A percentile compares a stretch with the other conserved stretches of the same genome.
Evolutionary conservation across 1,140 invertebrate species (phyloP).

Genomic region (Oscheius sp.): DNA sequence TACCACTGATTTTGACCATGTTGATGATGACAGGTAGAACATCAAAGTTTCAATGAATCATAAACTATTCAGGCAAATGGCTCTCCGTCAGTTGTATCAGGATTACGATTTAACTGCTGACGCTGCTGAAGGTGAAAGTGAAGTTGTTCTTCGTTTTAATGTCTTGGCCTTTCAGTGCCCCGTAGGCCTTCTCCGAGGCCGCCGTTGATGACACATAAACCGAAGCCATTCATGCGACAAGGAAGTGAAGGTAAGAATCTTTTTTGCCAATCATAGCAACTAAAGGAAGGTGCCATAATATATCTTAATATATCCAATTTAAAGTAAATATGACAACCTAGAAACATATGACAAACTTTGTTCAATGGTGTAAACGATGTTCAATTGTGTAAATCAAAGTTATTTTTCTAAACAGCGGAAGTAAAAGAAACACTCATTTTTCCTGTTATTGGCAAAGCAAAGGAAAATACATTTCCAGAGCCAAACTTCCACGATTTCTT

Average conservation of each 20-base stretch:
- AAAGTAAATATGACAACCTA: too few relatives aligned
- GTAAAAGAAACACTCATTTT: too few relatives aligned
- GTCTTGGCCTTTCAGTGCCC: neutral
- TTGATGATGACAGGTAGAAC: constrained; percentile 4
- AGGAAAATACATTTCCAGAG: too few relatives aligned
- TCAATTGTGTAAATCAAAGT: too few relatives aligned
- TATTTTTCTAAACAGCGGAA: too few relatives aligned
- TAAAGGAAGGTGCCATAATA: too few relatives aligned
- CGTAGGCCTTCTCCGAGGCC: neutral
- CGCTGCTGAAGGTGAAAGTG: neutral
- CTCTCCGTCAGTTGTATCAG: neutral
- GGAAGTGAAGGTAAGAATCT: neutral
- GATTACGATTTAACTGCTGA: neutral
- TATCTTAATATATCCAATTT: neutral
- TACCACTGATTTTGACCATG: neutral
- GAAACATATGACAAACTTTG: too few relatives aligned
- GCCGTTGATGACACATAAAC: too few relatives aligned
- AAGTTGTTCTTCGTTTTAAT: neutral
- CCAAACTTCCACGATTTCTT: too few relatives aligned
- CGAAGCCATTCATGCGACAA: neutral
- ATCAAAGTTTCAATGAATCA: neutral
- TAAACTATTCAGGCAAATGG: neutral
- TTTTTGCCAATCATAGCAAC: neutral
- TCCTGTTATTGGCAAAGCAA: too few relatives aligned
- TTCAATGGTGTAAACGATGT: too few relatives aligned